A percentile compares a stretch with the other conserved stretches of the same genome.
Conservation (phyloP, 2,888 invertebrate genomes). For the Chrysotoxum bicinctum region DNA sequence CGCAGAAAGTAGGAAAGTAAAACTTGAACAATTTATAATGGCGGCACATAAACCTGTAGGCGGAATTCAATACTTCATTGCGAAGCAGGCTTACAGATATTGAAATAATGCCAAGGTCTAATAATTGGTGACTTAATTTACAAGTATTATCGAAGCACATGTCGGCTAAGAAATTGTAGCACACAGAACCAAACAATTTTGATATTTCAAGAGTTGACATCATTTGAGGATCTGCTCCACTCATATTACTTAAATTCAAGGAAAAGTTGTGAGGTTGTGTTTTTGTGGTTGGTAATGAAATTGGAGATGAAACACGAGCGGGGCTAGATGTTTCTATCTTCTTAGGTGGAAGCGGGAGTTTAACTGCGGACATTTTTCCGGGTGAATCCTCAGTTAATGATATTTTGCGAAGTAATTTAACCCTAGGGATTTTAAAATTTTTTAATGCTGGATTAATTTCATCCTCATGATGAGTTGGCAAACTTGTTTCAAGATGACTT, state of each 20-base stretch:
- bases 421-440: conserved; percentile 50
- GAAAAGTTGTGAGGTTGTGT: background rate
- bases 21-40: conserved; percentile 53
- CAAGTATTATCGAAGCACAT: conserved; percentile 37
- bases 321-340: background rate
- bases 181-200: conserved; percentile 48
- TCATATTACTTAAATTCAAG: background rate
- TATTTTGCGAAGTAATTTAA: background rate
- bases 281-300: background rate
- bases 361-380: background rate
- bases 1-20: conserved; percentile 71
- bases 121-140: conserved; percentile 48
- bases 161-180: conserved; percentile 49
- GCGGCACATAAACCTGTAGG: conserved; percentile 57
- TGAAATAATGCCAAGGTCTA: conserved; percentile 28
- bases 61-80: conserved; percentile 36
- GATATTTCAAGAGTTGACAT: conserved; percentile 31
- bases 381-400: background rate
- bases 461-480: conserved; percentile 15
- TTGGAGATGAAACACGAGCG: background rate
- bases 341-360: no score
- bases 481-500: conserved; percentile 29
- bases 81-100: conserved; percentile 29
- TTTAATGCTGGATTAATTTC: conserved; percentile 6
- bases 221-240: background rate